These are phyloP conservation scores for Pseudomyrmex dendroicus DNA, from an alignment of 1,140 invertebrate species.

Conservation along the genomic window DNA sequence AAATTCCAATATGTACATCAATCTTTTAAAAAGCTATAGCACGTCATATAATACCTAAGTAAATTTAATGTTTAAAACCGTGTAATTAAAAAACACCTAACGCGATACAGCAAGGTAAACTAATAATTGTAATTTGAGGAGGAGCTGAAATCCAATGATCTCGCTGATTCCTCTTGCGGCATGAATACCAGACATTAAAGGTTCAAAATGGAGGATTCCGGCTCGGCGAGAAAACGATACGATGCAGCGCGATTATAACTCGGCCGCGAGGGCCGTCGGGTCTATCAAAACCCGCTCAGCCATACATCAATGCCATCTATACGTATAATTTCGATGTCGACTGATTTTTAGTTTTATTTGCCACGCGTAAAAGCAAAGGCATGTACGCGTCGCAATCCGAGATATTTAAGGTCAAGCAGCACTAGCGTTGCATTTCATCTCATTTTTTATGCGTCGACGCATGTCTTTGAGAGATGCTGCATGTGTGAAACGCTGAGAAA, in stretches of 20 bases:
- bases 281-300: constrained; percentile 79
- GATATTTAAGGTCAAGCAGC: constrained; percentile 44
- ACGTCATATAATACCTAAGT: background rate
- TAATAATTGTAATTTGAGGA: constrained; percentile 32
- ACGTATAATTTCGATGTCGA: constrained; percentile 80
- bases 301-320: constrained; percentile 81
- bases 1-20: background rate
- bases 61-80: background rate
- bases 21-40: background rate
- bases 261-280: constrained; percentile 67
- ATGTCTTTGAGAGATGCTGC: background rate
- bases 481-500: background rate
- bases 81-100: constrained; percentile 17
- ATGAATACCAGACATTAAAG: constrained; percentile 53
- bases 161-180: constrained; percentile 3
- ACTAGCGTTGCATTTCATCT: constrained; percentile 5
- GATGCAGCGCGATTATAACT: constrained; percentile 69
- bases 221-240: constrained; percentile 69
- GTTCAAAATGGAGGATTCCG: constrained; percentile 70
- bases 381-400: constrained; percentile 57
- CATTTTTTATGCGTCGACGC: constrained; percentile 33
- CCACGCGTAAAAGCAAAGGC: constrained; percentile 67
- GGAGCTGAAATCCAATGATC: constrained; percentile 47
- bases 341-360: constrained; percentile 71
- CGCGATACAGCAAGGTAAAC: background rate